Evolutionary conservation across 2,888 invertebrate genomes (phyloP).

Genomic region (Galerucella calmariensis): DNA sequence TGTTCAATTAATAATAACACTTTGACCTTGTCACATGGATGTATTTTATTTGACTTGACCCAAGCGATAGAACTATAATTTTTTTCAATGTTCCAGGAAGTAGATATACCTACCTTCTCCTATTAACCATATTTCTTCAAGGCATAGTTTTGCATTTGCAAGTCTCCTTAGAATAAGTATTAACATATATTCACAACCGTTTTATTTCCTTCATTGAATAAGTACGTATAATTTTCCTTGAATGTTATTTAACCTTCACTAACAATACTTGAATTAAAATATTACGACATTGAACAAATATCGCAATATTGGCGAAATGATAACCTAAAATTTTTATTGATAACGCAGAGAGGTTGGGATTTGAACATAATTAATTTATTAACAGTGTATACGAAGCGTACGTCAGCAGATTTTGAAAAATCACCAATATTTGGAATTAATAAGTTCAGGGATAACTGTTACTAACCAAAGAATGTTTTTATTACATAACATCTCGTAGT

Average conservation of each 20-base stretch:
- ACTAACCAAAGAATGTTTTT: neutral
- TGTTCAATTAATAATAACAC: neutral
- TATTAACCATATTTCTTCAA: conserved; percentile 3
- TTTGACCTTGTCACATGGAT: neutral
- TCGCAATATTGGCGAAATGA: conserved; percentile 22
- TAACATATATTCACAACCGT: conserved; percentile 13
- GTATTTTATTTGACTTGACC: neutral
- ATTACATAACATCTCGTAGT: too few relatives aligned
- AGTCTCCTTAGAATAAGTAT: conserved; percentile 13
- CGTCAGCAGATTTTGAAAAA: neutral
- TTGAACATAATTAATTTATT: neutral
- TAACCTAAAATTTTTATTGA: conserved; percentile 28
- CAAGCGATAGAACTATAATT: neutral
- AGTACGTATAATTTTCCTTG: conserved; percentile 21
- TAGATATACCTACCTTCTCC: neutral
- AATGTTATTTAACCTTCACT: conserved; percentile 17
- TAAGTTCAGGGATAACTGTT: neutral
- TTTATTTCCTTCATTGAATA: conserved; percentile 21
- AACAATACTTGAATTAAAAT: conserved; percentile 17
- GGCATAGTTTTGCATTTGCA: neutral
- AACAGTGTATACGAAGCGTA: neutral
- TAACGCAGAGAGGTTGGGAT: conserved; percentile 13
- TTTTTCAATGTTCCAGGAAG: conserved; percentile 6
- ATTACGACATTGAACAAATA: conserved; percentile 29
- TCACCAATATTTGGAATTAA: neutral